phyloP scores from a whole-genome alignment of 2,113 vertebrate species.

The Myiozetetes cayanensis region DNA sequence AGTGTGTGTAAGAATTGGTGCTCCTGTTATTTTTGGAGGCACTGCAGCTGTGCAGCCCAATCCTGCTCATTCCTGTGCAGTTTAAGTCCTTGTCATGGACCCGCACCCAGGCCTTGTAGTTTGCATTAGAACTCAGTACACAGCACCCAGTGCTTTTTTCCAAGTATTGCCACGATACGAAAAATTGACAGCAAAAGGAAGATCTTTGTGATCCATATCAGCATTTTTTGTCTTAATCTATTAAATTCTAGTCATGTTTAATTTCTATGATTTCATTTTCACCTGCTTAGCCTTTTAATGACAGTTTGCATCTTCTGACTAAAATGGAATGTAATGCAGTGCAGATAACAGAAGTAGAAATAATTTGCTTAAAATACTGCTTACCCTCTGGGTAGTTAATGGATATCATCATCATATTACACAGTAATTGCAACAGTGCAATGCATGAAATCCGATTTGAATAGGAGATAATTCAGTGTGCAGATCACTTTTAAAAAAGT shows the following conservation, averaged over 20 bases:
- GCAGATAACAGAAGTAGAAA: background rate
- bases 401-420: background rate
- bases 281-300: background rate
- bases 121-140: background rate
- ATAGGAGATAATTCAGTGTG: background rate
- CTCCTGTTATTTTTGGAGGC: background rate
- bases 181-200: background rate
- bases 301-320: background rate
- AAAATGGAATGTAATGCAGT: background rate
- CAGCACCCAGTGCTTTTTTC: background rate
- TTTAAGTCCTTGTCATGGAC: background rate
- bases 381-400: background rate
- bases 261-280: background rate
- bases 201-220: background rate
- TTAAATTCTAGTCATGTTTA: background rate
- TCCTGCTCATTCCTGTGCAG: background rate
- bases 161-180: background rate
- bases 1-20: background rate
- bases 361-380: background rate
- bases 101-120: background rate
- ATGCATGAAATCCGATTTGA: background rate
- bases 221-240: background rate
- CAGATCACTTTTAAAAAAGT: background rate
- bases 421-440: background rate
- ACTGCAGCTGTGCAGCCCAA: background rate